Evolutionary conservation across 2,113 vertebrate species (phyloP).

Genomic region (Rhabdomys dilectus): DNA sequence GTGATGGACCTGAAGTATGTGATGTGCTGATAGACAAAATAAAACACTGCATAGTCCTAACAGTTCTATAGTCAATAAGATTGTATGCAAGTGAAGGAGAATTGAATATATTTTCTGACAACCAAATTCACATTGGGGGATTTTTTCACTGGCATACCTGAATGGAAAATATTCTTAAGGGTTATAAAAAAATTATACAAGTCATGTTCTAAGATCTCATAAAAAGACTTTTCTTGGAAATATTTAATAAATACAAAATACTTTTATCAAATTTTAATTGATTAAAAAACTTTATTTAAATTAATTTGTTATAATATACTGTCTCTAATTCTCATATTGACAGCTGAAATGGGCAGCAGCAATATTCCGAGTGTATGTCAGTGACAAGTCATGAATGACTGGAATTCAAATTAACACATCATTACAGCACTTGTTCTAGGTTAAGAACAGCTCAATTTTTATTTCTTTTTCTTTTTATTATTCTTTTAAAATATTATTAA

Average conservation of each 20-base stretch:
- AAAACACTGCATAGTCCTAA: not conserved
- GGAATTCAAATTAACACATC: not conserved
- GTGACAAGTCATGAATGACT: not conserved
- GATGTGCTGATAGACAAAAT: not conserved
- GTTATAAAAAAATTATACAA: not conserved
- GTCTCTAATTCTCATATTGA: not conserved
- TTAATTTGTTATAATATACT: not conserved
- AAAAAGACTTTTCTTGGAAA: not conserved
- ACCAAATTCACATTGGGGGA: not conserved
- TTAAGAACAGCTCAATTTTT: not conserved
- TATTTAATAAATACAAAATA: not conserved
- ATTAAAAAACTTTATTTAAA: not conserved
- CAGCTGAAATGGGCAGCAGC: not conserved
- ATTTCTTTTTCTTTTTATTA: not conserved
- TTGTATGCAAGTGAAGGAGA: not conserved
- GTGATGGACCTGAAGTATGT: not conserved
- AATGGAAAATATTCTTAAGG: not conserved
- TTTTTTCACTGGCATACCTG: no score
- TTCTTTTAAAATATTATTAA: not conserved
- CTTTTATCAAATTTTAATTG: not conserved
- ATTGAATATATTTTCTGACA: not conserved
- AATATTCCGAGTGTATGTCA: not conserved
- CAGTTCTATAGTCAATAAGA: not conserved
- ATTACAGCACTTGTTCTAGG: not conserved
- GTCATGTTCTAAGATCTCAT: not conserved